Base-by-base conservation (phyloP, 2,888 invertebrate species). In the Gymnosoma rotundatum region DNA sequence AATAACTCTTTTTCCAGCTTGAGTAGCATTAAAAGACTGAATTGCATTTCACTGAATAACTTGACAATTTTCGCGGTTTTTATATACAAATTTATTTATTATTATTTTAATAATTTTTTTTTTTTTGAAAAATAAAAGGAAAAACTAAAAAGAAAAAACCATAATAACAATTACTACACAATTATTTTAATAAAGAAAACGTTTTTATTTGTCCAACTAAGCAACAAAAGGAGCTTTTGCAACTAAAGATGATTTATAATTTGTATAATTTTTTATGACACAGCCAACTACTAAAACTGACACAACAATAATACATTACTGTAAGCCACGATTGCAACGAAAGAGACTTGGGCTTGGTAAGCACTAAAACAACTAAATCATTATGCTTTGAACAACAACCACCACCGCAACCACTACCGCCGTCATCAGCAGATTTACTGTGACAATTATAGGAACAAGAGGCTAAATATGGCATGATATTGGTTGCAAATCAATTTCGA, bases 231-330 rank as follows among this genome's bases (percentile, higher is more conserved):
- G n/a, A 56, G 9, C 32, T n/a, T 45, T 14, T n/a, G n/a, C n/a
- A n/a, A n/a, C n/a, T n/a, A n/a, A n/a, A n/a, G n/a, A n/a, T n/a
- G n/a, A n/a, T n/a, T n/a, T n/a, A n/a, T n/a, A n/a, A n/a, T n/a
- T n/a, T n/a, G n/a, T n/a, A n/a, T n/a, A n/a, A n/a, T n/a, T 67
- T 84, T 74, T 84, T 84, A 78, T 84, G 80, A 84, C 80, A 81
- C 52, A 73, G 38, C 61, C 54, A 73, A 70, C 78, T 63, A 70
- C 78, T 45, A 63, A 45, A 70, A 63, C 61, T 78, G 78, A 69
- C 54, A 45, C 69, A 69, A 78, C 45, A 78, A 78, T 45, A 20
- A 38, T 70, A n/a, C 42, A 7, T 2, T 63, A 10, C 50, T 52
- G 36, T 25, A 18, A 36, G 67, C 67, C 36, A 52, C 20, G n/a